phyloP scores from a whole-genome alignment of 2,113 vertebrate genomes.

The Gracilinanus agilis region DNA sequence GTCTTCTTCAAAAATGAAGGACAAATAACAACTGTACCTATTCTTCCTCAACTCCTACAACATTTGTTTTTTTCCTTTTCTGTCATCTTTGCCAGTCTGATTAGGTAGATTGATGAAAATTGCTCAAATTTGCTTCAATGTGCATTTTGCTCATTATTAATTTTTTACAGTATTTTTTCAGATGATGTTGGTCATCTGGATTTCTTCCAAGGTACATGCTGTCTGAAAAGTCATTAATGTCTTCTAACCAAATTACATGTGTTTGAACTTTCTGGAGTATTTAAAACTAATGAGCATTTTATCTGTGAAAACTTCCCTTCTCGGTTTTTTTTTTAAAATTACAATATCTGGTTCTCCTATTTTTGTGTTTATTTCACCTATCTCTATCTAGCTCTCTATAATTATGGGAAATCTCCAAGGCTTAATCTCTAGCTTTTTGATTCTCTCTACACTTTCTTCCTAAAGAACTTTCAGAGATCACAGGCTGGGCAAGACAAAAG shows the following conservation, averaged over 20 bases:
- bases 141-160: not conserved
- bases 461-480: not conserved
- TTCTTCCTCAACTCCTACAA: not conserved
- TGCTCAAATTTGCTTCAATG: not conserved
- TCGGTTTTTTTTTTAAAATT: not conserved
- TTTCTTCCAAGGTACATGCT: not conserved
- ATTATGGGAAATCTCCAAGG: not conserved
- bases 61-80: not conserved
- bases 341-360: no score
- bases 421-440: not conserved
- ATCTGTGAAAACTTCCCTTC: not conserved
- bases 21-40: no score
- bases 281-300: not conserved
- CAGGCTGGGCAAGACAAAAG: no score
- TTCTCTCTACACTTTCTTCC: not conserved
- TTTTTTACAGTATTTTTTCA: not conserved
- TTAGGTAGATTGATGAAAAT: not conserved
- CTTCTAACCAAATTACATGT: not conserved
- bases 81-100: not conserved
- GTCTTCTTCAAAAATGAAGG: no score
- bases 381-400: not conserved
- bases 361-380: no score
- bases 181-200: not conserved
- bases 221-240: not conserved
- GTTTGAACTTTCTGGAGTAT: not conserved